phyloP scores from a whole-genome alignment of 92 coral and sea anemone species.

The Chrysogorgia sp. region DNA sequence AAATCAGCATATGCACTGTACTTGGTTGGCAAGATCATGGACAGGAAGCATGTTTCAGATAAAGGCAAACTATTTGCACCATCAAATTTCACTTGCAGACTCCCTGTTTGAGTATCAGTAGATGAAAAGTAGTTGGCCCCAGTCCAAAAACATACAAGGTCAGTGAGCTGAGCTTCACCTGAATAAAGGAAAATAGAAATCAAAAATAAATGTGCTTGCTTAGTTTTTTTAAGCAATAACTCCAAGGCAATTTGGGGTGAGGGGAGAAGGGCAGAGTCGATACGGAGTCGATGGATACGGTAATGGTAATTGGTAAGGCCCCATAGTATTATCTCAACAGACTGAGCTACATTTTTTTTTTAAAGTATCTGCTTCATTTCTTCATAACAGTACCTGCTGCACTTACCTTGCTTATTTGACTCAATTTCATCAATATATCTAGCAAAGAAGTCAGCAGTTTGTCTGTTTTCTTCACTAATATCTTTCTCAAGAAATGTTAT shows the following conservation, averaged over 20 bases:
- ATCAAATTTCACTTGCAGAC: constrained; percentile 11
- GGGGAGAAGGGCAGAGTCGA: too few relatives aligned
- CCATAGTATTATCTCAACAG: not conserved
- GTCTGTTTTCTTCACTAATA: constrained; percentile 2
- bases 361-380: not conserved
- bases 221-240: not conserved
- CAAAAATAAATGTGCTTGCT: not conserved
- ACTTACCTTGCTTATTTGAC: not conserved
- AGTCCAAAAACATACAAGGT: constrained; percentile 39
- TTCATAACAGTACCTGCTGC: not conserved
- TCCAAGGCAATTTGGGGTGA: not conserved
- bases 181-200: not conserved
- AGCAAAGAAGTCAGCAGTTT: constrained; percentile 6
- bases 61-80: constrained; percentile 45
- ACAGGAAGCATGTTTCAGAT: constrained; percentile 60
- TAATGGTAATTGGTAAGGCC: too few relatives aligned
- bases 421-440: constrained; percentile 10
- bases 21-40: not conserved
- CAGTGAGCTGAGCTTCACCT: constrained; percentile 13
- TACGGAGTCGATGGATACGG: too few relatives aligned
- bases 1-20: constrained; percentile 44
- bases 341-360: too few relatives aligned
- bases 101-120: too few relatives aligned
- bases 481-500: constrained; percentile 11
- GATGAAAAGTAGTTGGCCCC: constrained; percentile 3